These are phyloP conservation scores for Oenanthe melanoleuca DNA, from an alignment of 2,113 vertebrate species.

Conservation along the genomic window DNA sequence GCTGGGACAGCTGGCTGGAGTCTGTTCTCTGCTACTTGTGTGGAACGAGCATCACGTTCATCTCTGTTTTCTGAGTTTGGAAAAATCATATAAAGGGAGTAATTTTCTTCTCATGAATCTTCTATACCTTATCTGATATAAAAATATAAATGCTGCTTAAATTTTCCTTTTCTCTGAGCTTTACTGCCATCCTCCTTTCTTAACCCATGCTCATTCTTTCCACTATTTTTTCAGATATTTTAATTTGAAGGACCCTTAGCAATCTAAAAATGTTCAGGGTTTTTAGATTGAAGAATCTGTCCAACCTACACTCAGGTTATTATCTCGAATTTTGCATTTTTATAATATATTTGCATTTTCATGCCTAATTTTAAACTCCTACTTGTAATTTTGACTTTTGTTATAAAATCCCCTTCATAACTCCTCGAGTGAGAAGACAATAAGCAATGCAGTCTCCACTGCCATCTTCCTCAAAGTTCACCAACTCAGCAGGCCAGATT, in stretches of 20 bases:
- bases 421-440: background rate
- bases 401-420: background rate
- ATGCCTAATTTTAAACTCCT: constrained; percentile 31
- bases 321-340: background rate
- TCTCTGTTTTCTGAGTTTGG: background rate
- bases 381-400: constrained; percentile 28
- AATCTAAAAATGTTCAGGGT: background rate
- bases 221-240: background rate
- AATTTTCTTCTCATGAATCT: background rate
- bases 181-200: background rate
- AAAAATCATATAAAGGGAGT: background rate
- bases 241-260: background rate
- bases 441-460: background rate
- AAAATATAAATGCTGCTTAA: background rate
- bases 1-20: background rate
- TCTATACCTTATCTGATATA: background rate
- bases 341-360: constrained; percentile 20
- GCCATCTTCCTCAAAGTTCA: background rate
- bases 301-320: constrained; percentile 42
- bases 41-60: background rate
- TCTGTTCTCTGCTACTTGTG: background rate
- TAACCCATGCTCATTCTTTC: background rate
- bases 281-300: background rate
- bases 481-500: background rate
- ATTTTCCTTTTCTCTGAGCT: background rate